Evolutionary conservation across 2,797 vertebrate genomes (phyloP), one percentile per base, ranked within the genome.

Genomic region (Lagodon rhomboides): DNA sequence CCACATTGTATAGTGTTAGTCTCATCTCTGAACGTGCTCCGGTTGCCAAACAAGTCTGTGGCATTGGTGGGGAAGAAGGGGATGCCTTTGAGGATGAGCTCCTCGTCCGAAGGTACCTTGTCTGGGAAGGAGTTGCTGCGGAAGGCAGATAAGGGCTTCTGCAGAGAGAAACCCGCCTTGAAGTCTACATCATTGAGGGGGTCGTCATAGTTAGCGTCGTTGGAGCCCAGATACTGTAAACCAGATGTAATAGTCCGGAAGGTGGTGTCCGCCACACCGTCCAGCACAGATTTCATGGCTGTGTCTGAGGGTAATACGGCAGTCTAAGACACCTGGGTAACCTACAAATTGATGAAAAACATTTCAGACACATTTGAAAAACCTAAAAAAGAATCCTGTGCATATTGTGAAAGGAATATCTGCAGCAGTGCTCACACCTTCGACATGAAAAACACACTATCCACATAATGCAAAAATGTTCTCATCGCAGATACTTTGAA

Each of bases 191-290:
- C 76, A n/a, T 84, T 92, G 82, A 88, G 73, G 53, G 92, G 69
- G 84, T 95, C 91, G 0, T 95, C 94, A 74, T 99, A 99, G 90
- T 97, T 97, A 79, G 98, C 97, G 50, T 99, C 96, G 70, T 99
- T 99, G 77, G 98, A 97, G 81, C 97, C 97, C 85, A 97, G 92
- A 83, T 97, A 98, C 84, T 98, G 96, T 74, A 99, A 96, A 88
- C 99, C 98, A 77, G 98, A 99, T 3, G 98, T 99, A 91, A 99
- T 99, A 93, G 98, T 99, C 93, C 97, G 96, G 94, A 99, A 99
- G 76, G 98, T 99, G 86, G 98, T 99, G 81, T 99, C 98, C 51
- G 98, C 98, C 92, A 99, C 97, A 88, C 97, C 98, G 92, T 99
- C 98, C 93, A 99, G 95, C 93, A 98, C 90, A 77, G 98, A 98